Evolutionary conservation across 92 coral and sea anemone genomes (phyloP).

Genomic region (Palythoa caribaeorum): DNA sequence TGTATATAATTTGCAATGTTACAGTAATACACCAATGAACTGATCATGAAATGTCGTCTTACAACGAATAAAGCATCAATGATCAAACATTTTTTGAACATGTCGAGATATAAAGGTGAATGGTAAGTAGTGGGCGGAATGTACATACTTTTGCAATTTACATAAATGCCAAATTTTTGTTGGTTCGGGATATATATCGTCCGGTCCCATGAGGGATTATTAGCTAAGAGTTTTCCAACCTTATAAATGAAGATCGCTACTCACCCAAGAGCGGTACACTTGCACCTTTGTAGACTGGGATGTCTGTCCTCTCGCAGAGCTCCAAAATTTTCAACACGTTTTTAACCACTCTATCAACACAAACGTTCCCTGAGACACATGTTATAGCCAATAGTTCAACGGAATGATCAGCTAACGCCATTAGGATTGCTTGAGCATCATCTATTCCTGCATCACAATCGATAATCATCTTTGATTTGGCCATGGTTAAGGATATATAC

Average conservation of each 20-base stretch:
- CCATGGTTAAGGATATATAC: not conserved
- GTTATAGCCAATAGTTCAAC: conserved; percentile 89
- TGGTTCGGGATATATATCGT: too few relatives aligned
- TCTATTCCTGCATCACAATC: conserved; percentile 95
- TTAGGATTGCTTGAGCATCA: conserved; percentile 87
- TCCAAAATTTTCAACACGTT: conserved; percentile 88
- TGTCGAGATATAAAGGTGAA: too few relatives aligned
- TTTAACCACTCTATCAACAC: conserved; percentile 69
- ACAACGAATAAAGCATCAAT: too few relatives aligned
- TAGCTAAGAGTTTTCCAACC: too few relatives aligned
- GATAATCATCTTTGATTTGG: conserved; percentile 76
- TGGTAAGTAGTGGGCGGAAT: too few relatives aligned
- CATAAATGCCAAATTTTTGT: too few relatives aligned
- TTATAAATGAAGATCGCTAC: not conserved
- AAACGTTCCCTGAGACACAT: conserved; percentile 85
- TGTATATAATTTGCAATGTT: too few relatives aligned
- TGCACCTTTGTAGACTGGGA: conserved; percentile 91
- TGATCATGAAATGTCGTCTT: too few relatives aligned
- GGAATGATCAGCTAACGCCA: conserved; percentile 72
- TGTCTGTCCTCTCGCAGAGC: conserved; percentile 78
- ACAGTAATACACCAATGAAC: too few relatives aligned
- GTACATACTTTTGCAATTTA: too few relatives aligned
- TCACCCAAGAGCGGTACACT: conserved; percentile 77
- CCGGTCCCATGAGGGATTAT: too few relatives aligned
- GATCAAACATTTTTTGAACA: too few relatives aligned